Evolutionary conservation across 2,113 vertebrate species (phyloP).

Genomic region (Phodopus roborovskii): DNA sequence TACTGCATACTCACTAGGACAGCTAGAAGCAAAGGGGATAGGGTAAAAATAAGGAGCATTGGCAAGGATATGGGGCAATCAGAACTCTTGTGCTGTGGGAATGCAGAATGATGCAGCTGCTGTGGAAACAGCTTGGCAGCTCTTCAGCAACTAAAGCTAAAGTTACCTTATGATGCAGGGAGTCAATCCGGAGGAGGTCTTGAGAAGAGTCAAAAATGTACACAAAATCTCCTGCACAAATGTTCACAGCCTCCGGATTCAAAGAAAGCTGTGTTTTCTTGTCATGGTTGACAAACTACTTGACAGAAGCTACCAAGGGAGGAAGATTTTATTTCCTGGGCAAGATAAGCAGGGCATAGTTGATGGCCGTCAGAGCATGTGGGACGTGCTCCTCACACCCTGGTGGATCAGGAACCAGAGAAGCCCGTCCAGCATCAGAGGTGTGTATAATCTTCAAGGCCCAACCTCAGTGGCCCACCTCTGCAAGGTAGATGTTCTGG

Average conservation of each 20-base stretch:
- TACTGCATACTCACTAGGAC: background rate
- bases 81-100: background rate
- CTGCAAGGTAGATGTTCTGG: background rate
- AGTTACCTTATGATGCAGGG: background rate
- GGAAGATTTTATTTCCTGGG: background rate
- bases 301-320: background rate
- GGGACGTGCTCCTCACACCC: background rate
- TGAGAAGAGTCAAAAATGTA: background rate
- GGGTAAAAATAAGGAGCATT: background rate
- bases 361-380: background rate
- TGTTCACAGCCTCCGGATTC: background rate
- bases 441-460: no score
- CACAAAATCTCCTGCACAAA: background rate
- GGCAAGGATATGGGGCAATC: background rate
- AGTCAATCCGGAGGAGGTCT: background rate
- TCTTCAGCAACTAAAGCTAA: background rate
- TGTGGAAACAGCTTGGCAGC: background rate
- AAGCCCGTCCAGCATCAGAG: background rate
- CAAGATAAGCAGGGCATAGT: background rate
- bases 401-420: background rate
- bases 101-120: background rate
- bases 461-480: no score
- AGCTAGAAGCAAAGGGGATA: background rate
- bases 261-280: background rate
- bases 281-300: background rate